A percentile compares a stretch with the other conserved stretches of the same genome.
These are phyloP conservation scores for Ophion slaviceki DNA, from an alignment of 2,888 invertebrate species.

Conservation along the genomic window DNA sequence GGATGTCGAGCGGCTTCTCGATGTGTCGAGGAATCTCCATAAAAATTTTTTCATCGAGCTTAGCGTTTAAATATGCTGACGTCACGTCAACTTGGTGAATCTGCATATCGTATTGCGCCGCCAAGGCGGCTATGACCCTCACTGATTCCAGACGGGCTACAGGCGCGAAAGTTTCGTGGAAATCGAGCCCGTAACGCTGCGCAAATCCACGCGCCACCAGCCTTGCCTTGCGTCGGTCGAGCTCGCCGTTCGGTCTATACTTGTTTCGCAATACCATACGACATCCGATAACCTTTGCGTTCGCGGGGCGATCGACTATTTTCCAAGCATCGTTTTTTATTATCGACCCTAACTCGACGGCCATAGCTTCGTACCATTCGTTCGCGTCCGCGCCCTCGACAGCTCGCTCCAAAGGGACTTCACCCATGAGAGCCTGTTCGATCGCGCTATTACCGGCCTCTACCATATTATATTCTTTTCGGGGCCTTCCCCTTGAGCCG, in stretches of 20 bases:
- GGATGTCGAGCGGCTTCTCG: slow-evolving; percentile 25
- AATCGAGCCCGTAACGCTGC: slow-evolving; percentile 63
- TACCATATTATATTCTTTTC: slow-evolving; percentile 49
- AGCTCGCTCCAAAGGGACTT: slow-evolving; percentile 48
- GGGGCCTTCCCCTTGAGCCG: slow-evolving; percentile 51
- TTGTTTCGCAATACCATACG: slow-evolving; percentile 62
- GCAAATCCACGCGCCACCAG: slow-evolving; percentile 64
- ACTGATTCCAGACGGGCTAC: slow-evolving; percentile 63
- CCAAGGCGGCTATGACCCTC: slow-evolving; percentile 28
- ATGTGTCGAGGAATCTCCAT: slow-evolving; percentile 34
- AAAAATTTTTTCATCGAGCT: slow-evolving; percentile 23
- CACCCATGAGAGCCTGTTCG: slow-evolving; percentile 35
- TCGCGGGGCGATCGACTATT: slow-evolving; percentile 46
- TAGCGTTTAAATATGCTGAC: slow-evolving; percentile 56
- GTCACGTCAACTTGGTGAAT: slow-evolving; percentile 61
- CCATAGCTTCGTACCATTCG: slow-evolving; percentile 49
- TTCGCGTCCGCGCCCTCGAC: slow-evolving; percentile 19
- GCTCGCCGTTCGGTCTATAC: slow-evolving; percentile 42
- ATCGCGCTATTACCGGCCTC: slow-evolving; percentile 8
- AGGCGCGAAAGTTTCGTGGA: slow-evolving; percentile 64
- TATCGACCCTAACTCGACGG: slow-evolving; percentile 54
- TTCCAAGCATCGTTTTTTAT: slow-evolving; percentile 55
- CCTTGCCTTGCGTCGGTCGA: slow-evolving; percentile 63
- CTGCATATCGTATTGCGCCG: slow-evolving; percentile 47
- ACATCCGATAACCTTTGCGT: slow-evolving; percentile 48